Base-by-base conservation (phyloP, 2,888 invertebrate genomes). In the Endomychus coccineus region DNA sequence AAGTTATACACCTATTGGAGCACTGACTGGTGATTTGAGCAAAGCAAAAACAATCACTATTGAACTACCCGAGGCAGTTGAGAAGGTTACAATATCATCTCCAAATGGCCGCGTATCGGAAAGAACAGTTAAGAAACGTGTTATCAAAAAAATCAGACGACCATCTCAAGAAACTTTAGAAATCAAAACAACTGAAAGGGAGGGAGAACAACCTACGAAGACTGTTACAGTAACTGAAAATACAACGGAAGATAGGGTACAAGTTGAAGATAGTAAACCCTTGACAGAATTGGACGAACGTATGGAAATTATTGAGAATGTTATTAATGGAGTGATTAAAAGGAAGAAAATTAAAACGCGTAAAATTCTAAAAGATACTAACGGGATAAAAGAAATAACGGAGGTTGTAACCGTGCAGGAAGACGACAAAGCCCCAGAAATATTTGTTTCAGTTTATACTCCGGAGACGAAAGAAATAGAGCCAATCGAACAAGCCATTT, bases 51-150 rank as follows among this genome's bases (percentile, higher is more conserved):
- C 44, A 7, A 36, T 28, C 7, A 46, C 48, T 21, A 43, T 42
- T 39, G 49, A 51, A 39, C 27, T 44, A 25, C 44, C 42, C n/a
- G 44, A 44, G 27, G 46, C 49, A 39, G 46, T 47, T 4, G 42
- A 43, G 10, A 41, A 58, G 0, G 11, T 15, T n/a, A 22, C 16
- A 35, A 12, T 16, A 9, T 16, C 14, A 56, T 24, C 45, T 46
- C 6, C 34, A 45, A 29, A 54, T 65, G 22, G 48, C 64, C n/a
- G 61, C 55, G 46, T 31, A 43, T 64, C 39, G 56, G 63, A 51
- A 61, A 66, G 16, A 54, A 58, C 64, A 19, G 40, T 64, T 2
- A 66, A 61, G 3, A 67, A 60, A 36, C 60, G 59, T 2, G 62
- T 61, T 31, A 55, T 63, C 1, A 64, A 61, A 34, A 62, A 62